These are phyloP conservation scores for Calyptommatus sinebrachiatus DNA, from an alignment of 2,113 vertebrate species.

Conservation along the genomic window DNA sequence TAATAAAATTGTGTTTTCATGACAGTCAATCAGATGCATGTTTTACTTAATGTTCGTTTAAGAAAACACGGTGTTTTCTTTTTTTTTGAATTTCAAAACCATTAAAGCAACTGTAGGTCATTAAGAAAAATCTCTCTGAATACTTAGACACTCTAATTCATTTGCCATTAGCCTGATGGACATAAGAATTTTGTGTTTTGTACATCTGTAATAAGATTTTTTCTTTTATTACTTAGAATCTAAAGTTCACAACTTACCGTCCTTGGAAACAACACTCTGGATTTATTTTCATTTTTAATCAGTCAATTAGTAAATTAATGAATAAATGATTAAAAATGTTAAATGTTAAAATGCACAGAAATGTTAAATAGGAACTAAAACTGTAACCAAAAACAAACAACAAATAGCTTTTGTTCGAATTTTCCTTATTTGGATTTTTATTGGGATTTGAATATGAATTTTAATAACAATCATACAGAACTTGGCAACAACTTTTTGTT, in stretches of 20 bases:
- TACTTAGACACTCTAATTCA: slow-evolving; percentile 71
- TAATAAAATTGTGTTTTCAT: slow-evolving; percentile 76
- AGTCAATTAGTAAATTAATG: too few relatives aligned
- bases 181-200: slow-evolving; percentile 13
- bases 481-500: too few relatives aligned
- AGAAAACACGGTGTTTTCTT: slow-evolving; percentile 70
- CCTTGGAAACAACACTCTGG: background rate
- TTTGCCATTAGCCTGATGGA: slow-evolving; percentile 47
- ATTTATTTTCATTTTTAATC: too few relatives aligned
- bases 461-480: too few relatives aligned
- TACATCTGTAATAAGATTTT: slow-evolving; percentile 24
- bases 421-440: too few relatives aligned
- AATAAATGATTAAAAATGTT: too few relatives aligned
- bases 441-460: too few relatives aligned
- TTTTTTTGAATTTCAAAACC: slow-evolving; percentile 71
- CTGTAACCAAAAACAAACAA: too few relatives aligned
- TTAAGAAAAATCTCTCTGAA: slow-evolving; percentile 73
- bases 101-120: slow-evolving; percentile 75
- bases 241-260: background rate
- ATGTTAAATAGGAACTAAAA: too few relatives aligned
- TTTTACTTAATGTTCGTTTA: slow-evolving; percentile 76
- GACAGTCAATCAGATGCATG: slow-evolving; percentile 74
- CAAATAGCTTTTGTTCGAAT: too few relatives aligned
- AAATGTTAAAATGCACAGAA: too few relatives aligned
- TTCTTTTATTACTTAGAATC: slow-evolving; percentile 11